Conservation (phyloP, 2,888 invertebrate genomes). For the Calephelis perditalis region DNA sequence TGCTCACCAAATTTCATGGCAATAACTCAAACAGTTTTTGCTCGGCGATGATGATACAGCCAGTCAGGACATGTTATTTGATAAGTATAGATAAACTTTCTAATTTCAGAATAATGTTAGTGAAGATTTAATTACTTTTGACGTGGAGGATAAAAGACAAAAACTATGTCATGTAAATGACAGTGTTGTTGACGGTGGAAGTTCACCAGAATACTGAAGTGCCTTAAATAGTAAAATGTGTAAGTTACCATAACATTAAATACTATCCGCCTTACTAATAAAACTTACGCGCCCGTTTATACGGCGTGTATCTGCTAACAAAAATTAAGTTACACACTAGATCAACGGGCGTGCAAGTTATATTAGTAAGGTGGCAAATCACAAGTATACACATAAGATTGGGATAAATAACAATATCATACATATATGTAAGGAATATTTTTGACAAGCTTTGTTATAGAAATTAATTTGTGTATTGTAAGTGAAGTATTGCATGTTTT, state of each 20-base stretch:
- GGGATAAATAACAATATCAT: neutral
- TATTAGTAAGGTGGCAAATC: too few relatives aligned
- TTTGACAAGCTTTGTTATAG: neutral
- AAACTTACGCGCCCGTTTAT: too few relatives aligned
- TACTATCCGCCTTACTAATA: neutral
- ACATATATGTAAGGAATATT: neutral
- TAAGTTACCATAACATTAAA: constrained; percentile 46
- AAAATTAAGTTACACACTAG: too few relatives aligned
- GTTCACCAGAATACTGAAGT: constrained; percentile 69
- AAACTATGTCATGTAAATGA: constrained; percentile 52
- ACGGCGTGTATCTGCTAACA: too few relatives aligned
- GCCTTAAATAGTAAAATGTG: constrained; percentile 45
- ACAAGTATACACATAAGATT: too few relatives aligned
- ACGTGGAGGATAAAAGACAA: constrained; percentile 57
- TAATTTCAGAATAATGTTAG: constrained; percentile 51
- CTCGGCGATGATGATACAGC: too few relatives aligned
- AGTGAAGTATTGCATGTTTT: too few relatives aligned
- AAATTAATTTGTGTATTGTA: neutral
- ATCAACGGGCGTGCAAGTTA: too few relatives aligned
- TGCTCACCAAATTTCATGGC: too few relatives aligned
- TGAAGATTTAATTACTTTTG: constrained; percentile 65
- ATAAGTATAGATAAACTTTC: constrained; percentile 17
- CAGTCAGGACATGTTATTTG: neutral
- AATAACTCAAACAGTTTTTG: too few relatives aligned
- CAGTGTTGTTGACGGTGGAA: constrained; percentile 49